phyloP scores from a whole-genome alignment of 2,113 vertebrate species.

The Otis tarda region DNA sequence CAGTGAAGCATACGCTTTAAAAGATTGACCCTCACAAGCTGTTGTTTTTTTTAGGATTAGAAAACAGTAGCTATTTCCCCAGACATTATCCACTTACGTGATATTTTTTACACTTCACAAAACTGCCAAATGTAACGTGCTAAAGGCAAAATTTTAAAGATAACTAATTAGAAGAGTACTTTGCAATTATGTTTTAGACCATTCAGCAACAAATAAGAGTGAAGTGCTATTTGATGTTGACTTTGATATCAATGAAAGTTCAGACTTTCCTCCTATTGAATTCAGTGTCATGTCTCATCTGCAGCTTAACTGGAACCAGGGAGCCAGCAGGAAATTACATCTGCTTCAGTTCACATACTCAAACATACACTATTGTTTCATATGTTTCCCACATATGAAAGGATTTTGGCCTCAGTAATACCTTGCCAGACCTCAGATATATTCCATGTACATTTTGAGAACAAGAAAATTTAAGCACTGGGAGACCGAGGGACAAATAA shows the following conservation, averaged over 20 bases:
- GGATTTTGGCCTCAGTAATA: not conserved
- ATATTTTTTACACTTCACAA: slow-evolving; percentile 64
- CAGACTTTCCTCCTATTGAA: not conserved
- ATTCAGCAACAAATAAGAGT: slow-evolving; percentile 43
- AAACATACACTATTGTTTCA: not conserved
- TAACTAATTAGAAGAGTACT: slow-evolving; percentile 65
- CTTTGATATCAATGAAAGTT: not conserved
- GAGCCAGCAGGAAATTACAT: not conserved
- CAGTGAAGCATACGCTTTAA: slow-evolving; percentile 73
- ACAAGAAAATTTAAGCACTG: not conserved
- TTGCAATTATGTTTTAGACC: slow-evolving; percentile 31
- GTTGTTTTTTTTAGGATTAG: slow-evolving; percentile 68
- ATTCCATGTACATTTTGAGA: not conserved
- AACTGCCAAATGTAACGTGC: slow-evolving; percentile 37
- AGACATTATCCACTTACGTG: slow-evolving; percentile 49
- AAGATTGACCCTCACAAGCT: slow-evolving; percentile 75
- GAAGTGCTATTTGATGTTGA: slow-evolving; percentile 9
- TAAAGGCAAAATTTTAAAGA: slow-evolving; percentile 63
- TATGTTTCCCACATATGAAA: not conserved
- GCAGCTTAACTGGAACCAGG: not conserved
- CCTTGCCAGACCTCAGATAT: not conserved
- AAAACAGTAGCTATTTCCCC: slow-evolving; percentile 56
- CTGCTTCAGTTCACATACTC: not conserved
- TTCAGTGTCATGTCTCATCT: not conserved
- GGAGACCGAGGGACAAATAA: not conserved